These are phyloP conservation scores for Sesia bembeciformis DNA, from an alignment of 2,888 invertebrate genomes.

Conservation along the genomic window DNA sequence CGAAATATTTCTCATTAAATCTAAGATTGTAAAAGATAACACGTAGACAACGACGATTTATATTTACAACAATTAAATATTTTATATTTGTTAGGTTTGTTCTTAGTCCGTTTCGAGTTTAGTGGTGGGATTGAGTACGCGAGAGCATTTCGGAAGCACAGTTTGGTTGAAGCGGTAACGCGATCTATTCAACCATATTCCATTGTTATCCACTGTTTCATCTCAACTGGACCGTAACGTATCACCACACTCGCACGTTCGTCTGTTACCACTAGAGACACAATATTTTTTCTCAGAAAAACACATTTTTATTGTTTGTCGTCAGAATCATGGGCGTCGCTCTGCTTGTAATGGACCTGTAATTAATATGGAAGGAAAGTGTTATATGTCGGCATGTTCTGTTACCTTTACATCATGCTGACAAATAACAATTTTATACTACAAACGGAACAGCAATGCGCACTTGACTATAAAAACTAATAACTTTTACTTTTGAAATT, in stretches of 20 bases:
- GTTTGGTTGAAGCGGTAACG: conserved; percentile 33
- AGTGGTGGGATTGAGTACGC: conserved; percentile 41
- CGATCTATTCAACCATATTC: conserved; percentile 65
- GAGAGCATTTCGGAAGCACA: conserved; percentile 57
- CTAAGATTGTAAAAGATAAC: conserved; percentile 24
- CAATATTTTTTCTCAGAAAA: conserved; percentile 47
- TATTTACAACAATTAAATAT: conserved; percentile 34
- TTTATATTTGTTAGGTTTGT: conserved; percentile 6
- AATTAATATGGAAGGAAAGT: conserved; percentile 24
- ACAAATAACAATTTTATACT: conserved; percentile 26
- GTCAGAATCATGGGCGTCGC: conserved; percentile 39
- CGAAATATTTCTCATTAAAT: conserved; percentile 25
- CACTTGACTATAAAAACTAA: conserved; percentile 11
- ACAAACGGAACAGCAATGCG: conserved; percentile 47
- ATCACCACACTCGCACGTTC: conserved; percentile 57
- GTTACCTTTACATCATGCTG: conserved; percentile 19
- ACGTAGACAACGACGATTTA: conserved; percentile 53
- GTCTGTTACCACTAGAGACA: conserved; percentile 44
- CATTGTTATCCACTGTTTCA: conserved; percentile 55
- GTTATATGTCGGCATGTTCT: conserved; percentile 33
- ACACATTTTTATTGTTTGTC: conserved; percentile 61
- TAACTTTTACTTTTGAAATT: too few relatives aligned
- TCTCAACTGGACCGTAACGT: conserved; percentile 55
- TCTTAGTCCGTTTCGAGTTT: conserved; percentile 18
- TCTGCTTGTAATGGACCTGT: conserved; percentile 41